phyloP scores from a whole-genome alignment of 2,113 vertebrate genomes.

The Cheilinus undulatus region DNA sequence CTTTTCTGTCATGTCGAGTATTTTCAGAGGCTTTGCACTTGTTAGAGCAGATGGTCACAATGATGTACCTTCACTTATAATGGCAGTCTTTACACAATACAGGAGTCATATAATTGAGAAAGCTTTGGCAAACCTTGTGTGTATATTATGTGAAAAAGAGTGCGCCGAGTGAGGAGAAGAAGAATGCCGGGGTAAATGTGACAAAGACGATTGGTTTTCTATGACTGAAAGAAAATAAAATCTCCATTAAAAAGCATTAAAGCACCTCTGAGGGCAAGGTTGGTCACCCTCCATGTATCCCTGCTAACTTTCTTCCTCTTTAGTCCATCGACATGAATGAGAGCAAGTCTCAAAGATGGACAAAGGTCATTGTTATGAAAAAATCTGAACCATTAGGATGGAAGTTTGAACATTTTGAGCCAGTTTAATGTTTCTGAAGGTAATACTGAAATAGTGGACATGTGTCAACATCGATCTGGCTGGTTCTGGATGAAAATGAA shows the following conservation, averaged over 20 bases:
- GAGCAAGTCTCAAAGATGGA: background rate
- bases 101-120: slow-evolving; percentile 35
- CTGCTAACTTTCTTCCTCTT: background rate
- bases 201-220: slow-evolving; percentile 43
- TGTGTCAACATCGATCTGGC: background rate
- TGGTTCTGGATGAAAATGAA: no score
- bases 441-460: background rate
- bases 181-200: slow-evolving; percentile 58
- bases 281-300: background rate
- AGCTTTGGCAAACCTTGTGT: slow-evolving; percentile 17
- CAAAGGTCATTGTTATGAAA: background rate
- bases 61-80: slow-evolving; percentile 48
- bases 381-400: background rate
- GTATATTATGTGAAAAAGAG: background rate
- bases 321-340: background rate
- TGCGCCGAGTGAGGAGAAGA: slow-evolving; percentile 2
- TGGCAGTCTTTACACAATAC: slow-evolving; percentile 21
- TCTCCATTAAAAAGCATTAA: slow-evolving; percentile 10
- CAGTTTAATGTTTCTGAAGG: background rate
- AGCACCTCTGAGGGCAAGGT: slow-evolving; percentile 13
- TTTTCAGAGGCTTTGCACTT: slow-evolving; percentile 52
- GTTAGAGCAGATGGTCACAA: slow-evolving; percentile 32
- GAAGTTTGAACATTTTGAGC: no score
- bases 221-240: slow-evolving; percentile 16
- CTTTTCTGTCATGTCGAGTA: slow-evolving; percentile 29